Conservation (phyloP, 92 coral and sea anemone species). For the Galaxea fascicularis region DNA sequence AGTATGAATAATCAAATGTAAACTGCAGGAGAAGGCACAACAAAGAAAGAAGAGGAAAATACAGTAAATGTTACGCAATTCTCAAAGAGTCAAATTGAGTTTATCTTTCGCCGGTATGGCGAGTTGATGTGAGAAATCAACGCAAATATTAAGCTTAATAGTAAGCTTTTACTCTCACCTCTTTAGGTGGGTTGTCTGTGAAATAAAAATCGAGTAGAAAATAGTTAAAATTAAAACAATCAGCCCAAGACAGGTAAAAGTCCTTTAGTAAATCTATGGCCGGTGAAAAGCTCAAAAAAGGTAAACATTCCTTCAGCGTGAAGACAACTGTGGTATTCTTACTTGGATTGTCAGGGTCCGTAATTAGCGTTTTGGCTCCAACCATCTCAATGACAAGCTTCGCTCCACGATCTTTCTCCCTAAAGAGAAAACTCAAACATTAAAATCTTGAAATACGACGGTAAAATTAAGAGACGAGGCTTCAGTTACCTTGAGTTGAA, state of each 20-base stretch:
- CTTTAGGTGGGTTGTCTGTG: slow-evolving; percentile 92
- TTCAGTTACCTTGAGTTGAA: slow-evolving; percentile 91
- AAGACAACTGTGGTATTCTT: slow-evolving; percentile 12
- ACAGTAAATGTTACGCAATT: slow-evolving; percentile 22
- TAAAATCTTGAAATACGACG: not conserved
- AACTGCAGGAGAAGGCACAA: slow-evolving; percentile 61
- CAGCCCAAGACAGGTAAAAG: not conserved
- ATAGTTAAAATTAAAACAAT: slow-evolving; percentile 11
- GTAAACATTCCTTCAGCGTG: slow-evolving; percentile 91
- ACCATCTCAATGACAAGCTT: slow-evolving; percentile 89
- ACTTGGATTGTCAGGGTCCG: slow-evolving; percentile 93
- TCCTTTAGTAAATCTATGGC: slow-evolving; percentile 12
- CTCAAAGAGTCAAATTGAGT: not conserved
- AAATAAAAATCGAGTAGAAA: not conserved
- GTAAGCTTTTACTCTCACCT: slow-evolving; percentile 79
- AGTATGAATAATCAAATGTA: slow-evolving; percentile 96
- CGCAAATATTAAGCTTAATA: slow-evolving; percentile 14
- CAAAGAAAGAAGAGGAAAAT: slow-evolving; percentile 27
- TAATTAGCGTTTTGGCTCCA: slow-evolving; percentile 89
- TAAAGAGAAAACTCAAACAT: slow-evolving; percentile 28
- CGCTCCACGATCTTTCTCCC: slow-evolving; percentile 93
- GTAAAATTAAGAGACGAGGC: not conserved
- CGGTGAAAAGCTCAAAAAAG: slow-evolving; percentile 1
- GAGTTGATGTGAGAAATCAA: slow-evolving; percentile 10
- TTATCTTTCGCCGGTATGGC: slow-evolving; percentile 25